A percentile compares a stretch with the other conserved stretches of the same genome.
These are phyloP conservation scores for Philopotamus ludificatus DNA, from an alignment of 1,140 invertebrate genomes.

Conservation along the genomic window DNA sequence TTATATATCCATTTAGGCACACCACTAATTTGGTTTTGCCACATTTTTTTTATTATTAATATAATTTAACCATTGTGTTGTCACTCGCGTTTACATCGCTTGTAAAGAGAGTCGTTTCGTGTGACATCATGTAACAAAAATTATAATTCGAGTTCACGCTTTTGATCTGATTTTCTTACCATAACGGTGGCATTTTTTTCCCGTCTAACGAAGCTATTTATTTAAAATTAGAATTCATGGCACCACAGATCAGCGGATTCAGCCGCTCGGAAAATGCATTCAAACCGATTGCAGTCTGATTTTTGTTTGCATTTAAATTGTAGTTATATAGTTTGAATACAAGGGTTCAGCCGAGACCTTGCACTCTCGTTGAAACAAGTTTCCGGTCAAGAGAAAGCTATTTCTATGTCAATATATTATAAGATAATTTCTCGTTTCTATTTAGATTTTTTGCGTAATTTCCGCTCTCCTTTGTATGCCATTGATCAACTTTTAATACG, in stretches of 20 bases:
- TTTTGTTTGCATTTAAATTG: too few species aligned
- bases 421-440: too few species aligned
- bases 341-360: too few species aligned
- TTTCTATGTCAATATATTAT: too few species aligned
- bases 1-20: not conserved
- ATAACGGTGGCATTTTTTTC: slow-evolving; percentile 7
- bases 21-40: not conserved
- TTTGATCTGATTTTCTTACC: slow-evolving; percentile 10
- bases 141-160: slow-evolving; percentile 19
- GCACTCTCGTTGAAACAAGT: too few species aligned
- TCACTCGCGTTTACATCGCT: not conserved
- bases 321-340: too few species aligned
- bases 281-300: too few species aligned
- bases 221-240: not conserved
- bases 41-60: not conserved
- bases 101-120: not conserved
- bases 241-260: not conserved
- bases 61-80: not conserved
- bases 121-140: not conserved
- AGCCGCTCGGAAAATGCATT: too few species aligned
- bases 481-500: too few species aligned
- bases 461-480: too few species aligned
- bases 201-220: not conserved
- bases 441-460: too few species aligned
- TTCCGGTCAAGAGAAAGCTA: too few species aligned